Evolutionary conservation across 1,140 invertebrate species (phyloP).

Genomic region (Eumeta japonica): DNA sequence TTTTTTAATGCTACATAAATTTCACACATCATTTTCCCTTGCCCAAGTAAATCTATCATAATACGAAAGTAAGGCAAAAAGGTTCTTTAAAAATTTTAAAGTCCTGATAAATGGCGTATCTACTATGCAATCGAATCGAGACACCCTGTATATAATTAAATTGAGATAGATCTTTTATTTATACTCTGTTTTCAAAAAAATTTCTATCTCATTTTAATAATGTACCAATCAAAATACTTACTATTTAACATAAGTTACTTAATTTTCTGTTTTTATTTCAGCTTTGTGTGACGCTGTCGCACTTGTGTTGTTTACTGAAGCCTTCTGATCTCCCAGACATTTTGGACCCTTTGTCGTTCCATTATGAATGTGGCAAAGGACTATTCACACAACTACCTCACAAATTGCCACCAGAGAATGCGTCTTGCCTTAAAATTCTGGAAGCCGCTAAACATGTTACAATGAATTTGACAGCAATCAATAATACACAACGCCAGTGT

Average conservation of each 20-base stretch:
- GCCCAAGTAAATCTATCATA: too few species aligned
- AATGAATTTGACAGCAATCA: slow-evolving; percentile 29
- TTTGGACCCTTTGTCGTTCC: slow-evolving; percentile 40
- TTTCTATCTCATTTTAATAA: too few species aligned
- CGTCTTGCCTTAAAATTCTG: slow-evolving; percentile 40
- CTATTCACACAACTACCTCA: slow-evolving; percentile 40
- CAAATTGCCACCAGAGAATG: slow-evolving; percentile 42
- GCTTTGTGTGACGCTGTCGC: slow-evolving; percentile 48
- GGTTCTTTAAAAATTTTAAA: too few species aligned
- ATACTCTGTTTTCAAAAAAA: too few species aligned
- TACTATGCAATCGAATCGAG: too few species aligned
- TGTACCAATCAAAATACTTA: neutral
- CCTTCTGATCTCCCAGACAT: slow-evolving; percentile 40
- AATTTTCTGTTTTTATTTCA: slow-evolving; percentile 23
- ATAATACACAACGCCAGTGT: slow-evolving; percentile 36
- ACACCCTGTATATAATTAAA: too few species aligned
- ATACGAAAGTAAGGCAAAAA: too few species aligned
- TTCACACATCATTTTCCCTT: too few species aligned
- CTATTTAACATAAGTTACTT: neutral
- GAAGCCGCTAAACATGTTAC: slow-evolving; percentile 52
- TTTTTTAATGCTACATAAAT: too few species aligned
- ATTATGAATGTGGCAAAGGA: slow-evolving; percentile 40
- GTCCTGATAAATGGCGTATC: too few species aligned
- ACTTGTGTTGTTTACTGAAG: slow-evolving; percentile 41
- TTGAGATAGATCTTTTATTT: too few species aligned